These are phyloP conservation scores for Cynopterus sphinx DNA, from an alignment of 2,797 vertebrate genomes.

Conservation along the genomic window DNA sequence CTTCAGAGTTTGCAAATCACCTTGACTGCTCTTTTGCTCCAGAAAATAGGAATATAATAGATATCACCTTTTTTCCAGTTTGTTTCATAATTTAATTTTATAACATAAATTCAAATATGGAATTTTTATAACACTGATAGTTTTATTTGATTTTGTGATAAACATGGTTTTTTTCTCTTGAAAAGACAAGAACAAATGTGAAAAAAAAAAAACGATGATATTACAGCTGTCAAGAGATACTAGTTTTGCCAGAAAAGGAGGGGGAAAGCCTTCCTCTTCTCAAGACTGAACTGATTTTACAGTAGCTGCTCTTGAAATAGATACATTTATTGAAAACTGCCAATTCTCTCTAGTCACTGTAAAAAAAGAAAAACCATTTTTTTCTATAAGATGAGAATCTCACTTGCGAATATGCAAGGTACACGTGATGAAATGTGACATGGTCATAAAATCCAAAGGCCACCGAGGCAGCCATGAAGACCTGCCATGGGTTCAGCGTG, in stretches of 20 bases:
- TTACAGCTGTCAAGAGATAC: conserved; percentile 43
- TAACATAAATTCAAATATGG: conserved; percentile 38
- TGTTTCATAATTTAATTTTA: conserved; percentile 61
- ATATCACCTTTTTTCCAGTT: conserved; percentile 16
- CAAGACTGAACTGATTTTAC: neutral
- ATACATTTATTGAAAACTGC: conserved; percentile 32
- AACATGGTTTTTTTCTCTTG: conserved; percentile 35
- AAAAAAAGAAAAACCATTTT: neutral
- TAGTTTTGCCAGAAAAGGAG: conserved; percentile 36
- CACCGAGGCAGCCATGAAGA: neutral
- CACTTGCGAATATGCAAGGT: neutral
- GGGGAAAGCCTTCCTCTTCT: neutral
- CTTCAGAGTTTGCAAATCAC: conserved; percentile 30
- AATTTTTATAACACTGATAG: conserved; percentile 27
- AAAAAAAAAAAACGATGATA: neutral
- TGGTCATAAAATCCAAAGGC: neutral
- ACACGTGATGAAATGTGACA: neutral
- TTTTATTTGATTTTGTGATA: conserved; percentile 60
- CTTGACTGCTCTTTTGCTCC: conserved; percentile 1
- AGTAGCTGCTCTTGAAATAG: conserved; percentile 17
- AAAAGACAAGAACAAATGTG: conserved; percentile 26
- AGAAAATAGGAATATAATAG: conserved; percentile 23
- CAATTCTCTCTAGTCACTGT: neutral
- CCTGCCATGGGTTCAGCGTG: accelerated
- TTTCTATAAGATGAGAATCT: neutral